Percentiles rank a stretch among this genome's conserved stretches.
phyloP scores from a whole-genome alignment of 2,888 invertebrate genomes.

The Hipparchia sbordonii region DNA sequence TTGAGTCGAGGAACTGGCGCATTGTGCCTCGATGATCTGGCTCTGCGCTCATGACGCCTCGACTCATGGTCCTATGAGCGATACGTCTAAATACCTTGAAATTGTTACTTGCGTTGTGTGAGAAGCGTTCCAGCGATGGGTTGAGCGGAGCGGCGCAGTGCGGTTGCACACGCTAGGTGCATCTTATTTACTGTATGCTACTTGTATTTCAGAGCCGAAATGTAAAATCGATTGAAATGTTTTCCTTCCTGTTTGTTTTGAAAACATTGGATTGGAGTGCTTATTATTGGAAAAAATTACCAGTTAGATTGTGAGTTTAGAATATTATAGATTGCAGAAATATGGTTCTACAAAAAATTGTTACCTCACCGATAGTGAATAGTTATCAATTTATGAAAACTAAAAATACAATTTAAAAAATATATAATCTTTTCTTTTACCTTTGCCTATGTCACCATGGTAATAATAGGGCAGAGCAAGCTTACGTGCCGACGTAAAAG shows the following conservation, averaged over 20 bases:
- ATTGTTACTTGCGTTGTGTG: constrained; percentile 27
- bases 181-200: constrained; percentile 28
- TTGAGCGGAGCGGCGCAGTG: constrained; percentile 46
- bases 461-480: no score
- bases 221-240: constrained; percentile 12
- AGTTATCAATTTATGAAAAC: constrained; percentile 78
- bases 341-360: constrained; percentile 74
- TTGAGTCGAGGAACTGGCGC: not conserved
- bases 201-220: constrained; percentile 4
- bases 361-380: constrained; percentile 81
- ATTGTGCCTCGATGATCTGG: not conserved
- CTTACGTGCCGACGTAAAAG: not conserved
- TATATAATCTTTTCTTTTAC: constrained; percentile 20
- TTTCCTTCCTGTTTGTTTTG: constrained; percentile 13
- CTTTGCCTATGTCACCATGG: not conserved
- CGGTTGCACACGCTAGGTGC: constrained; percentile 51
- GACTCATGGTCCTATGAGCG: not conserved
- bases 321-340: constrained; percentile 63
- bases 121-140: constrained; percentile 44
- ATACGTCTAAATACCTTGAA: constrained; percentile 14
- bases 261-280: constrained; percentile 21
- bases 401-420: constrained; percentile 72
- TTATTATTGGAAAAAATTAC: constrained; percentile 50
- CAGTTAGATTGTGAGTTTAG: constrained; percentile 72
- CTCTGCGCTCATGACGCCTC: not conserved